These are phyloP conservation scores for Rhynchonycteris naso DNA, from an alignment of 2,797 vertebrate species.

Conservation along the genomic window DNA sequence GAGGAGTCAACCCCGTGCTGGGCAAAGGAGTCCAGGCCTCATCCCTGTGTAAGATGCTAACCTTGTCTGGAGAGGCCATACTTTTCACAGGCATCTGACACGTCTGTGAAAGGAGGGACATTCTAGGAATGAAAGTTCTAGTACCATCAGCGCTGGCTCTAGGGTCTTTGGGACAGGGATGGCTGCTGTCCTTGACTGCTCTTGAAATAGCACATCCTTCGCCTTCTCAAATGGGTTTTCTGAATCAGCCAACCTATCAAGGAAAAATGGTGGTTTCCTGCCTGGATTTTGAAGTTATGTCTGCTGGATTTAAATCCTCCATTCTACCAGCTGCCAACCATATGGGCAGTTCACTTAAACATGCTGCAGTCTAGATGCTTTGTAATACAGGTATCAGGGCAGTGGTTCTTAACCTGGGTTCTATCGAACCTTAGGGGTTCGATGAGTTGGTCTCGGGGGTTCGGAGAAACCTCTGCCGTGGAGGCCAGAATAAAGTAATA, in stretches of 20 bases:
- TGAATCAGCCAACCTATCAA: neutral
- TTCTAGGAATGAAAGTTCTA: neutral
- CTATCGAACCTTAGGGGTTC: no score
- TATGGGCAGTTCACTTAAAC: neutral
- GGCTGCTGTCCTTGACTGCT: neutral
- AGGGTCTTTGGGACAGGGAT: neutral
- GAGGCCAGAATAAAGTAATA: no score
- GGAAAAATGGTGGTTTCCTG: neutral
- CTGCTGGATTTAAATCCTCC: neutral
- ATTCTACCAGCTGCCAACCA: neutral
- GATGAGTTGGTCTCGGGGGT: no score
- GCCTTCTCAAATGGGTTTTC: neutral
- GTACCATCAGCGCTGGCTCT: rapidly evolving
- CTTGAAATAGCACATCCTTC: neutral
- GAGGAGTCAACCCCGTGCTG: neutral
- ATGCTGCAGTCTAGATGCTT: neutral
- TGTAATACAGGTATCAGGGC: no score
- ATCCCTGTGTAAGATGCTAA: no score
- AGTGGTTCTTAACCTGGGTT: no score
- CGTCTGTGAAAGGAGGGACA: no score
- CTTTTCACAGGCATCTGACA: neutral
- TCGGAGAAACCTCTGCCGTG: no score
- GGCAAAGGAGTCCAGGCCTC: neutral
- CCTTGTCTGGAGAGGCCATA: neutral
- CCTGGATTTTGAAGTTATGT: neutral